Evolutionary conservation across 2,888 invertebrate genomes (phyloP), one percentile per base, ranked within the genome.

Genomic region (Nemotelus pantherinus): DNA sequence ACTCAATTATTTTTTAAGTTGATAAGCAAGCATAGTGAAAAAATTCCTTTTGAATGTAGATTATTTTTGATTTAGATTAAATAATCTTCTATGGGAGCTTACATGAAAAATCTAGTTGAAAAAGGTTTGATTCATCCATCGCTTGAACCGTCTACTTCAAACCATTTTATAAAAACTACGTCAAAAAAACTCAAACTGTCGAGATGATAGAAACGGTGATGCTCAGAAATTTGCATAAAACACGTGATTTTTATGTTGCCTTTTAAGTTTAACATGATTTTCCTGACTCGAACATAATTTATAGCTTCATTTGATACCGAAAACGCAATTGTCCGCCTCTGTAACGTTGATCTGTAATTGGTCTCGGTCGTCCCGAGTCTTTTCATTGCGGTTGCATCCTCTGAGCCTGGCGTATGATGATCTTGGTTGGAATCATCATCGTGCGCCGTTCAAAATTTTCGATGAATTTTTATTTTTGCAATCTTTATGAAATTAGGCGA

Each of bases 281-380:
- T 41, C 48, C 45, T 41, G 60, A 39, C 45, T 44, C 43, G 50
- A 44, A 74, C 74, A 74, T 74, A 74, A 74, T 74, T 74, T 74
- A 74, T 74, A 74, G 74, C 74, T 74, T 74, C 63, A 74, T 74
- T 63, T 74, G 74, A 63, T 41, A 63, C 39, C 10, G 70, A 10
- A 53, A 4, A 74, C 60, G 74, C 48, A 63, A 63, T 63, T 25
- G 25, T 72, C 55, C 63, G 55, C 70, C 41, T 25, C 25, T 70
- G 70, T 53, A 50, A 70, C 70, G 55, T 70, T 70, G 70, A 70
- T 70, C 70, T 70, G 41, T 70, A 70, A 70, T 70, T 70, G 70
- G 55, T 9, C 43, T 41, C 70, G 55, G 7, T 43, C 7, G n/a
- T 43, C 25, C 25, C 25, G 25, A 25, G 25, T 25, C 25, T 25